A percentile compares a stretch with the other conserved stretches of the same genome.
phyloP scores from a whole-genome alignment of 2,888 invertebrate species.

The Priocnemis perturbator region DNA sequence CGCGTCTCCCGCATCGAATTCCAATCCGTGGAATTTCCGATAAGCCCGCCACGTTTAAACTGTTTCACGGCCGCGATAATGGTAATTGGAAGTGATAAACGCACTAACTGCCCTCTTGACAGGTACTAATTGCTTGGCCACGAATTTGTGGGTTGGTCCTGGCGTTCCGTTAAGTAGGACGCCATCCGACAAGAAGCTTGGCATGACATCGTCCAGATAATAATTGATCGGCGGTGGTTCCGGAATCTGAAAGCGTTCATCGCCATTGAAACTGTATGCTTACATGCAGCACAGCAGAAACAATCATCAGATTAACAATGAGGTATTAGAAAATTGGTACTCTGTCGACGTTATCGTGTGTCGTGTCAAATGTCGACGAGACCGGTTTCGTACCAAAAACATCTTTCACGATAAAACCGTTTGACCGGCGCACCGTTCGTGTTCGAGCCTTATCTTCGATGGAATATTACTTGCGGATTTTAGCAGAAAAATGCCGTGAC shows the following conservation, averaged over 20 bases:
- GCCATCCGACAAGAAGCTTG: slow-evolving; percentile 26
- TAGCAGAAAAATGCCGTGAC: too few species aligned
- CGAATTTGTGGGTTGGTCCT: slow-evolving; percentile 30
- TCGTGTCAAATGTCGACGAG: not conserved
- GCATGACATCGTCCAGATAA: slow-evolving; percentile 28
- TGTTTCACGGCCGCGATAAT: too few species aligned
- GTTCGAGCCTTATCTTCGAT: too few species aligned
- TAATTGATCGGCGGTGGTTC: slow-evolving; percentile 42
- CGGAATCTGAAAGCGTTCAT: slow-evolving; percentile 39
- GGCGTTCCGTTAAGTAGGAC: slow-evolving; percentile 31
- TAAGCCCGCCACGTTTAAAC: too few species aligned
- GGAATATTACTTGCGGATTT: too few species aligned
- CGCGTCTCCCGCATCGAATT: too few species aligned
- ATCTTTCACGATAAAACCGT: slow-evolving; percentile 8
- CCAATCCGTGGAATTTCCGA: too few species aligned
- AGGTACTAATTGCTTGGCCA: slow-evolving; percentile 36
- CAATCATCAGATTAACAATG: too few species aligned
- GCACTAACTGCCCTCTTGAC: slow-evolving; percentile 33
- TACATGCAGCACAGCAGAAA: too few species aligned
- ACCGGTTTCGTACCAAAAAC: slow-evolving; percentile 28
- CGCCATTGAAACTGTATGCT: not conserved
- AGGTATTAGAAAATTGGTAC: too few species aligned
- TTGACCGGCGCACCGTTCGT: too few species aligned
- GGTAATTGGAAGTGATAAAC: not conserved
- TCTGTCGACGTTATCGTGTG: not conserved